Conservation (phyloP, 2,888 invertebrate species). For the Anticlea derivata region DNA sequence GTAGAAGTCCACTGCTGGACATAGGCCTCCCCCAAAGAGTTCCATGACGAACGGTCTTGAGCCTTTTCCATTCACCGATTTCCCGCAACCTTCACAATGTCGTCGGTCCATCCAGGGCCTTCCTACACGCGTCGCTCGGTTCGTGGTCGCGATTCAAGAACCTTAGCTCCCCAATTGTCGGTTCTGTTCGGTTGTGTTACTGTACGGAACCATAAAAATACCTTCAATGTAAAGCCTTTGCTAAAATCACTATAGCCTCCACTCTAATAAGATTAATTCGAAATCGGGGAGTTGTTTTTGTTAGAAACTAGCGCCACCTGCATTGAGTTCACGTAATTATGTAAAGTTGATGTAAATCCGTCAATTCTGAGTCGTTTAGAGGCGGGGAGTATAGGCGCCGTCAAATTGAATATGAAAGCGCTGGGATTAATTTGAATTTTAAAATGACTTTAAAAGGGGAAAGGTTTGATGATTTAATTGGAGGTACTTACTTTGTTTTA, state of each 20-base stretch:
- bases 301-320: constrained; percentile 35
- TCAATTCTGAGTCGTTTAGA: constrained; percentile 39
- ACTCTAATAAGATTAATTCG: constrained; percentile 21
- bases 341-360: constrained; percentile 60
- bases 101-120: too few species aligned
- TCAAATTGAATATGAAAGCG: constrained; percentile 48
- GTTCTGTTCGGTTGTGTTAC: too few species aligned
- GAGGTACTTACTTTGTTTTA: neutral
- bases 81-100: too few species aligned
- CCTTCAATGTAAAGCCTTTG: neutral
- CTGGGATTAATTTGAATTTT: constrained; percentile 45
- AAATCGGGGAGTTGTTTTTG: constrained; percentile 28
- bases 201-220: neutral
- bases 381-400: constrained; percentile 40
- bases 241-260: constrained; percentile 2
- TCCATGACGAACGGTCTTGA: too few species aligned
- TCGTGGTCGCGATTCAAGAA: too few species aligned
- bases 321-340: constrained; percentile 48
- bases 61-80: too few species aligned
- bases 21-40: too few species aligned
- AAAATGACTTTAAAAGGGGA: constrained; percentile 37
- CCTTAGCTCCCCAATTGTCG: too few species aligned
- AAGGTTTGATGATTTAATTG: constrained; percentile 24
- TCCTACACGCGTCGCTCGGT: too few species aligned
- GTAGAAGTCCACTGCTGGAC: too few species aligned